These are phyloP conservation scores for Laodelphax striatellus DNA, from an alignment of 1,140 invertebrate genomes.

Conservation along the genomic window DNA sequence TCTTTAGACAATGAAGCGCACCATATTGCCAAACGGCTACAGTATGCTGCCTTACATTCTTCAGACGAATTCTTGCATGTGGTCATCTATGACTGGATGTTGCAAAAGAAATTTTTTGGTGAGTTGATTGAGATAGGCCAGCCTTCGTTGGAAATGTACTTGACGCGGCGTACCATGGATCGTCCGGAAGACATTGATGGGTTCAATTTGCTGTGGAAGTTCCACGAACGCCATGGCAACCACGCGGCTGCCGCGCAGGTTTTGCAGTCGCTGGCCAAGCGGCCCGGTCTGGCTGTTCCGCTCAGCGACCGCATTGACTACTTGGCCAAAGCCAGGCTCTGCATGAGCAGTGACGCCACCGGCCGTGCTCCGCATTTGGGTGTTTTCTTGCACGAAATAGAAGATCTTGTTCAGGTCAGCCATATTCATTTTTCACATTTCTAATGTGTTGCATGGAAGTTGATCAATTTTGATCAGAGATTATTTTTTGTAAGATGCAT, in stretches of 20 bases:
- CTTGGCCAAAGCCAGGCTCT: slow-evolving; percentile 87
- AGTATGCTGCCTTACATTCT: slow-evolving; percentile 9
- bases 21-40: neutral
- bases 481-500: too few relatives aligned
- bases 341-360: slow-evolving; percentile 76
- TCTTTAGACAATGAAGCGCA: neutral
- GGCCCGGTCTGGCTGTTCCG: slow-evolving; percentile 48
- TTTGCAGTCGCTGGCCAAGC: slow-evolving; percentile 74
- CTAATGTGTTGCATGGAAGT: too few relatives aligned
- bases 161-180: slow-evolving; percentile 18
- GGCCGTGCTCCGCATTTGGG: slow-evolving; percentile 64
- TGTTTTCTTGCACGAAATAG: slow-evolving; percentile 79
- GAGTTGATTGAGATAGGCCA: slow-evolving; percentile 67
- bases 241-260: slow-evolving; percentile 89
- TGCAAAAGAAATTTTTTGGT: slow-evolving; percentile 59
- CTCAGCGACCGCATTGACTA: slow-evolving; percentile 74
- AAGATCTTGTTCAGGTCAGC: slow-evolving; percentile 77
- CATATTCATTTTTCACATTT: too few relatives aligned
- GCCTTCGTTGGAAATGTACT: slow-evolving; percentile 45
- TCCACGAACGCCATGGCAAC: slow-evolving; percentile 85
- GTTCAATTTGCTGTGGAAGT: slow-evolving; percentile 84
- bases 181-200: slow-evolving; percentile 39
- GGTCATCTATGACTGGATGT: slow-evolving; percentile 87
- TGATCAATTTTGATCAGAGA: too few relatives aligned
- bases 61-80: slow-evolving; percentile 81